These are phyloP conservation scores for Cygnus olor DNA, from an alignment of 2,797 vertebrate genomes.

Conservation along the genomic window DNA sequence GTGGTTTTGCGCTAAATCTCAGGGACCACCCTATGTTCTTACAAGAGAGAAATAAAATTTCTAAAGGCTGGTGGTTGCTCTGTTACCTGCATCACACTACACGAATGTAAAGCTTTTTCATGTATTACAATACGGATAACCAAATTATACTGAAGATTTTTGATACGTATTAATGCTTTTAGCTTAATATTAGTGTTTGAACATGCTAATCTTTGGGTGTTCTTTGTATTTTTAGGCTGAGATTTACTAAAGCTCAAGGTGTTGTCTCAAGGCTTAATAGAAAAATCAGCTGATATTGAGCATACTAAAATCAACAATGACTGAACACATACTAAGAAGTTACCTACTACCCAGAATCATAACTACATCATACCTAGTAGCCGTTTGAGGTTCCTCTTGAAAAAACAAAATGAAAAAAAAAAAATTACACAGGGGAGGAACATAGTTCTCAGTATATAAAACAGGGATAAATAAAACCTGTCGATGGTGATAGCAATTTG, in stretches of 20 bases:
- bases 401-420: not conserved
- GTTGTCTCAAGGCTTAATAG: not conserved
- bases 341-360: not conserved
- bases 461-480: not conserved
- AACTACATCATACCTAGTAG: not conserved
- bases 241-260: slow-evolving; percentile 2
- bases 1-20: not conserved
- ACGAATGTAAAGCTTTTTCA: not conserved
- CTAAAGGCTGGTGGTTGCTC: not conserved
- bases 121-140: not conserved
- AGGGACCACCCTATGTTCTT: not conserved
- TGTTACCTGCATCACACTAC: not conserved
- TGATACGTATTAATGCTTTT: not conserved
- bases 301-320: not conserved
- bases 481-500: not conserved
- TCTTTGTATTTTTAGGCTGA: slow-evolving; percentile 10
- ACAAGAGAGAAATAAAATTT: not conserved
- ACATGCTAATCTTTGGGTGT: not conserved
- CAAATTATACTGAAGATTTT: not conserved
- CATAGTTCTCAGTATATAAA: not conserved
- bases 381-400: not conserved
- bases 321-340: not conserved
- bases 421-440: not conserved
- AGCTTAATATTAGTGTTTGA: not conserved
- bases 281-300: not conserved